Base-by-base conservation (phyloP, 2,797 vertebrate genomes). In the Glossophaga mutica region DNA sequence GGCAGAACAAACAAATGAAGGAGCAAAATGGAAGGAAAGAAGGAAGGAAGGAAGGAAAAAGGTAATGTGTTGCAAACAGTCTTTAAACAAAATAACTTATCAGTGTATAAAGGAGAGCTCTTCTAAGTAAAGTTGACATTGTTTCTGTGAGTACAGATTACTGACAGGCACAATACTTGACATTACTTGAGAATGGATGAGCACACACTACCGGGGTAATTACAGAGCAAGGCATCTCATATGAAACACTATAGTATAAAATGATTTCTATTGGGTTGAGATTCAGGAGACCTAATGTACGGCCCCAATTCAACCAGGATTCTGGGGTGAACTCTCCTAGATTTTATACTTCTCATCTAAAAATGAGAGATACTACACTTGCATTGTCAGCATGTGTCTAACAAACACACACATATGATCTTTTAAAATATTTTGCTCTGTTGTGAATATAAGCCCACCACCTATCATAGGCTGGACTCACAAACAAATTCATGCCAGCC, bases 31-130 rank as follows among this genome's bases (percentile, higher is more conserved):
- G 37, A 19, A 52, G 9, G 22, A 46, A 14, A 4, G 2, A 14
- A 83, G 16, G 14, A 39, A 65, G 15, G 22, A 29, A 48, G 14
- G 8, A 26, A 42, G 42, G 39, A 39, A 39, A n/a, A n/a, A n/a
- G n/a, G n/a, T n/a, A 52, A 52, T 3, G 0, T 3, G 2, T 12
- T 67, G 6, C 2, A 34, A 14, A 67, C 71, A 14, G 11, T 89
- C 22, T 95, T 87, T 82, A 82, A 76, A 55, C 24, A 68, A 95
- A 93, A 78, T 37, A 85, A 7, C 48, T 82, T 10, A 5, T 62
- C 42, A 44, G 3, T 5, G 6, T 65, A 18, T 42, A 82, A 62
- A 78, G 16, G 67, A 37, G 7, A 48, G 5, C 4, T 73, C 59
- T 65, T 95, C 55, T 26, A 34, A 21, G 9, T 5, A 2, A 5